phyloP scores from a whole-genome alignment of 2,797 vertebrate species.

The Sphaeramia orbicularis region DNA sequence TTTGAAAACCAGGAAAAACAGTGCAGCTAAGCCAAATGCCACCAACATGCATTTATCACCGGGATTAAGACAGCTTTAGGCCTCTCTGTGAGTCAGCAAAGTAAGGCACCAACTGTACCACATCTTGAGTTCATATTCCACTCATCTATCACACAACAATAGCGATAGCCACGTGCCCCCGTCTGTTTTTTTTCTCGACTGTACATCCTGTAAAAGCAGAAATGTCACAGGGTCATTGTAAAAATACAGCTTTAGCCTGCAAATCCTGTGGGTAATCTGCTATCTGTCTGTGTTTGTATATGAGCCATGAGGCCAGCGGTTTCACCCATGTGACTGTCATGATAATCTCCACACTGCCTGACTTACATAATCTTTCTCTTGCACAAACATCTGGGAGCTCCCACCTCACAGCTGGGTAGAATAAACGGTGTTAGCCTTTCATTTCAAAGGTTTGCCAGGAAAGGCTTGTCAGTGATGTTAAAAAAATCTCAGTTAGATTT shows the following conservation, averaged over 20 bases:
- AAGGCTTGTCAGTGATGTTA: neutral
- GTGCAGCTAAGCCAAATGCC: slow-evolving; percentile 28
- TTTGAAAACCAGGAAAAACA: slow-evolving; percentile 1
- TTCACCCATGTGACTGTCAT: slow-evolving; percentile 58
- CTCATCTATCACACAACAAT: slow-evolving; percentile 37
- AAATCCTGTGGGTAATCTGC: slow-evolving; percentile 69
- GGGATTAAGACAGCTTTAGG: slow-evolving; percentile 50
- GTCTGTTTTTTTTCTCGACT: slow-evolving; percentile 5
- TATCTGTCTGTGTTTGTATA: slow-evolving; percentile 59
- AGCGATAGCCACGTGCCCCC: slow-evolving; percentile 4
- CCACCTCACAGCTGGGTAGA: slow-evolving; percentile 49
- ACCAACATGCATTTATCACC: slow-evolving; percentile 43
- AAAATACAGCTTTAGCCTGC: slow-evolving; percentile 55
- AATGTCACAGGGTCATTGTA: slow-evolving; percentile 47
- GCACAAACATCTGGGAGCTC: slow-evolving; percentile 69
- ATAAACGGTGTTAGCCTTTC: slow-evolving; percentile 17
- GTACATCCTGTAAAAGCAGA: slow-evolving; percentile 34
- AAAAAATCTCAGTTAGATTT: no score
- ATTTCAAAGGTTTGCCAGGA: slow-evolving; percentile 22
- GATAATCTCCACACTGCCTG: slow-evolving; percentile 68
- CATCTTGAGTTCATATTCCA: slow-evolving; percentile 27
- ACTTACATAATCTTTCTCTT: slow-evolving; percentile 65
- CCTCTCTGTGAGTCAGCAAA: slow-evolving; percentile 50
- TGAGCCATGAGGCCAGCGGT: slow-evolving; percentile 27
- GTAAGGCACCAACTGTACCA: slow-evolving; percentile 5